phyloP scores from a whole-genome alignment of 2,888 invertebrate species.

The Harpalus rufipes region DNA sequence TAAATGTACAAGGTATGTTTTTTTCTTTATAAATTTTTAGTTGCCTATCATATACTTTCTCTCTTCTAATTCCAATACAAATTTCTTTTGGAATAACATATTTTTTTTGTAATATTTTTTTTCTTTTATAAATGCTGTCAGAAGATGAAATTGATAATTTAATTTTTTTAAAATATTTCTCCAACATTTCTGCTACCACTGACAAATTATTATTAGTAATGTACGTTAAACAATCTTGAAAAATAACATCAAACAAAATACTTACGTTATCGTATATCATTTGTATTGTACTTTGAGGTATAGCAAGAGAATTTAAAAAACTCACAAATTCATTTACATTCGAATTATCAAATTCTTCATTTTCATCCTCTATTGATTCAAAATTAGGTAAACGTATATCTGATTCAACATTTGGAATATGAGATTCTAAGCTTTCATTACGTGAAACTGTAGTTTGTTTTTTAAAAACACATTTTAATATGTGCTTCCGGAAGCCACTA shows the following conservation, averaged over 20 bases:
- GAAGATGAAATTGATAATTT: background rate
- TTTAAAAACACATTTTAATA: conserved; percentile 25
- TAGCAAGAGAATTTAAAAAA: conserved; percentile 13
- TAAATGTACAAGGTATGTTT: conserved; percentile 65
- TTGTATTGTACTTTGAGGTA: conserved; percentile 11
- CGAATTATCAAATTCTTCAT: too few species aligned
- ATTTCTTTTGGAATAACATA: conserved; percentile 8
- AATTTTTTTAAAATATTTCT: conserved; percentile 1
- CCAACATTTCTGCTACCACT: background rate
- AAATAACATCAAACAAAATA: background rate
- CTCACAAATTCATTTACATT: too few species aligned
- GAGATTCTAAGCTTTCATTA: background rate
- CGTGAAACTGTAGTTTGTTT: background rate
- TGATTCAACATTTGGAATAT: background rate
- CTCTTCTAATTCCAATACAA: conserved; percentile 26
- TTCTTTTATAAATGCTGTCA: background rate
- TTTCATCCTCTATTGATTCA: background rate
- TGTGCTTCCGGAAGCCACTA: conserved; percentile 29
- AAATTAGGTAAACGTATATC: background rate
- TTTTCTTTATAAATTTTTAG: conserved; percentile 59
- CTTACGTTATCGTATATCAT: background rate
- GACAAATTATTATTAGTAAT: background rate
- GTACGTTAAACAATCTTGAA: conserved; percentile 3
- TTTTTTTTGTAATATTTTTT: conserved; percentile 8
- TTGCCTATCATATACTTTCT: conserved; percentile 50